Evolutionary conservation across 2,888 invertebrate genomes (phyloP).

Genomic region (Camponotus fellah): DNA sequence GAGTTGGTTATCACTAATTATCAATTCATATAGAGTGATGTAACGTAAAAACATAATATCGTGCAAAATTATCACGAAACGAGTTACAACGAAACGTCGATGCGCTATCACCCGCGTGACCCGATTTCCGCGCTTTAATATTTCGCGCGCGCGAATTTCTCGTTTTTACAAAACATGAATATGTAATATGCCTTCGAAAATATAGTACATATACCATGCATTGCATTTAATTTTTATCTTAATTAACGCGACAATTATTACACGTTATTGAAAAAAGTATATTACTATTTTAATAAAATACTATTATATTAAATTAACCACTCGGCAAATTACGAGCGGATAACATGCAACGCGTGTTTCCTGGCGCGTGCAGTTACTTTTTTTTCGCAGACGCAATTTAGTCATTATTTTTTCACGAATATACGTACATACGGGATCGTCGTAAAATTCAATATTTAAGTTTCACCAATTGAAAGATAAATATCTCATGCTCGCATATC

Average conservation of each 20-base stretch:
- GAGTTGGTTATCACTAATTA: conserved; percentile 34
- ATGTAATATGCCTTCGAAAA: conserved; percentile 23
- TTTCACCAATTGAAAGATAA: neutral
- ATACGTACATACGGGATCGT: neutral
- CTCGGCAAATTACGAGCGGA: neutral
- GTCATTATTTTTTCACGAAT: neutral
- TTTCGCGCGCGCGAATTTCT: conserved; percentile 24
- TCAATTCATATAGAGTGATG: conserved; percentile 42
- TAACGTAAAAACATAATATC: conserved; percentile 42
- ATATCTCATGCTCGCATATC: neutral
- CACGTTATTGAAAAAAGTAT: neutral
- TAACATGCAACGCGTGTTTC: neutral
- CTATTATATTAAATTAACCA: neutral
- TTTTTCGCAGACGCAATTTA: neutral
- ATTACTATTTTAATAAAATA: neutral
- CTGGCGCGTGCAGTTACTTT: neutral
- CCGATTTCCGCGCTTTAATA: conserved; percentile 42
- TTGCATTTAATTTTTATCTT: conserved; percentile 3
- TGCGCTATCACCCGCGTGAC: conserved; percentile 22
- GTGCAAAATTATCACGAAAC: conserved; percentile 38
- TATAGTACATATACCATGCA: neutral
- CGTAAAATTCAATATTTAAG: conserved; percentile 20
- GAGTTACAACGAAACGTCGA: conserved; percentile 36
- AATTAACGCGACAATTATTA: conserved; percentile 2
- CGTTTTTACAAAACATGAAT: conserved; percentile 38